Evolutionary conservation across 2,113 vertebrate species (phyloP), one percentile per base, ranked within the genome.

Genomic region (Plecturocebus donacophilus): DNA sequence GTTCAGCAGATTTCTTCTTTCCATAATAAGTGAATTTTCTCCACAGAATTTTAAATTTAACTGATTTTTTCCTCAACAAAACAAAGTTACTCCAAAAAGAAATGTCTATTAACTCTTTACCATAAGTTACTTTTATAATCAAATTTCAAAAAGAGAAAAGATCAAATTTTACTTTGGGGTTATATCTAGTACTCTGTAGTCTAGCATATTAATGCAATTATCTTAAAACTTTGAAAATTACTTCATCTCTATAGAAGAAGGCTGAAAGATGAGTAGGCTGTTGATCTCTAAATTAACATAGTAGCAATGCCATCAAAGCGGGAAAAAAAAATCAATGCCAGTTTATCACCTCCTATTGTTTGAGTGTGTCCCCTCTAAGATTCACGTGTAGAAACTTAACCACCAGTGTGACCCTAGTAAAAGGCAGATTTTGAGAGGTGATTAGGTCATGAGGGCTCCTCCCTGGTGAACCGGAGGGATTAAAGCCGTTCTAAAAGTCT

Each of bases 11-110:
- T 98, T 99, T 97, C 98, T 98, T 95, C 97, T 98, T 99, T 98
- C 97, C 98, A 98, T 98, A 98, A 98, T 98, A 98, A 98, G 98
- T 98, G 94, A 97, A 98, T 98, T 99, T 98, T 95, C 88, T 98
- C 98, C 98, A 98, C 98, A 97, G 98, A 98, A 98, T 98, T 98
- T 98, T 97, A 94, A 97, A 97, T 97, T 94, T 98, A 98, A 98
- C 97, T 97, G 97, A 98, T 97, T 98, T 98, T 98, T 98, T 94
- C 90, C 93, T 96, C 92, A 94, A 97, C 97, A 97, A 97, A 96
- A 97, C 98, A 91, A 90, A 97, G 83, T 27, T 68, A 79, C 82
- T 98, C 98, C 97, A 95, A 58, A 97, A 97, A 94, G 94, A 92
- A 98, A 96, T 87, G 52, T 96, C 96, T 97, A 87, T 96, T 95